These are phyloP conservation scores for Zonotrichia leucophrys DNA, from an alignment of 2,113 vertebrate genomes.

Conservation along the genomic window DNA sequence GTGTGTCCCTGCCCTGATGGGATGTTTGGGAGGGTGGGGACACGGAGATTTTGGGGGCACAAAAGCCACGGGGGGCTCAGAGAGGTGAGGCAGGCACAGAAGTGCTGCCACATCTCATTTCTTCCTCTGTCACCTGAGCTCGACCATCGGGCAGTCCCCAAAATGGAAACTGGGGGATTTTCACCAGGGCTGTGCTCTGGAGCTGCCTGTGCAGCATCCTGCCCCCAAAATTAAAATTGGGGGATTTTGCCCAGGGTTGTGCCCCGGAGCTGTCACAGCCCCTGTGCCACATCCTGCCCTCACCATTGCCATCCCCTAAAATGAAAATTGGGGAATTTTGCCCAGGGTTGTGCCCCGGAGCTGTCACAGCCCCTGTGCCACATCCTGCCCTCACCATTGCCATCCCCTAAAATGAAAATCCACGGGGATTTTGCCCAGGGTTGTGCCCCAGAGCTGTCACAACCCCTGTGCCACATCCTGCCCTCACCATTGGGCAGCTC, in stretches of 20 bases:
- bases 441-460: not conserved
- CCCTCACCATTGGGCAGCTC: rapidly evolving
- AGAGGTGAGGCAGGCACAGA: not conserved
- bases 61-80: rapidly evolving
- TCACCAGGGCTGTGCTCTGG: not conserved
- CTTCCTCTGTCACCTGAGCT: not conserved
- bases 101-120: not conserved
- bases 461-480: not conserved
- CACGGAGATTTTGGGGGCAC: rapidly evolving
- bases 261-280: no score
- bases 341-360: no score
- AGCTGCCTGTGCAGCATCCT: not conserved
- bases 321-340: no score
- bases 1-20: rapidly evolving
- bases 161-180: not conserved
- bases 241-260: no score
- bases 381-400: no score
- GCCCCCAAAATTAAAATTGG: not conserved
- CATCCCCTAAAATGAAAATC: no score
- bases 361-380: no score
- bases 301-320: no score
- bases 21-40: not conserved
- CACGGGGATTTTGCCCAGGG: not conserved
- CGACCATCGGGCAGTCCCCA: rapidly evolving
- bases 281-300: no score